A percentile compares a stretch with the other conserved stretches of the same genome.
Evolutionary conservation across 2,888 invertebrate species (phyloP).

Genomic region (Aelia acuminata): DNA sequence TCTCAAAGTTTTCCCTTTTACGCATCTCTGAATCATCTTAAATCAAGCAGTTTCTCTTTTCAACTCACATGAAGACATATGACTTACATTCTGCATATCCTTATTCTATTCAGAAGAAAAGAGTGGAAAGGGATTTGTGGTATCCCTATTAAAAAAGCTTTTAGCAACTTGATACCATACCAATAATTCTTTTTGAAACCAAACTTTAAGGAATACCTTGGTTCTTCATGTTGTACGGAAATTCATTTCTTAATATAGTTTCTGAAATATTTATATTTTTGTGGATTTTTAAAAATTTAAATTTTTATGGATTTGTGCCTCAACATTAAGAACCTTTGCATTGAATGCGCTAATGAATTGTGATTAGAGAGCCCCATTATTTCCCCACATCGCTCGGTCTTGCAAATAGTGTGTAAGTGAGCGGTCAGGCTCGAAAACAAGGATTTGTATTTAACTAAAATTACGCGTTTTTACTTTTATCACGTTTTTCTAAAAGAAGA

Average conservation of each 20-base stretch:
- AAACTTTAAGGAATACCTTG: background rate
- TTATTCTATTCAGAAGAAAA: background rate
- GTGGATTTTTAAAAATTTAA: too few relatives aligned
- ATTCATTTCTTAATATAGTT: background rate
- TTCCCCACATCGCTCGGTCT: too few relatives aligned
- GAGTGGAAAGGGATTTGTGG: background rate
- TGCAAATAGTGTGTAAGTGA: too few relatives aligned
- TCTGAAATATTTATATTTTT: background rate
- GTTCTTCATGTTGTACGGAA: background rate
- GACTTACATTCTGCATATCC: constrained; percentile 17
- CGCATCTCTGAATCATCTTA: constrained; percentile 45
- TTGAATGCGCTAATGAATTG: too few relatives aligned
- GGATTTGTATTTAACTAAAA: too few relatives aligned
- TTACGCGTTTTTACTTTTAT: too few relatives aligned
- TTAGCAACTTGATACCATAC: background rate
- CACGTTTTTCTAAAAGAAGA: too few relatives aligned
- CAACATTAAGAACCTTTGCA: too few relatives aligned
- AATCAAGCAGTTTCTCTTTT: constrained; percentile 45
- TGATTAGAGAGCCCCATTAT: too few relatives aligned
- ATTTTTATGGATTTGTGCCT: too few relatives aligned
- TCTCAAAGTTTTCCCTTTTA: constrained; percentile 18
- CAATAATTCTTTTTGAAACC: background rate
- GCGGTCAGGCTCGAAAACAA: too few relatives aligned
- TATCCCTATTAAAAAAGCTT: constrained; percentile 3
- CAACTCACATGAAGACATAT: constrained; percentile 28